Conservation (phyloP, 2,113 vertebrate species). For the Chloropsis cyanopogon region DNA sequence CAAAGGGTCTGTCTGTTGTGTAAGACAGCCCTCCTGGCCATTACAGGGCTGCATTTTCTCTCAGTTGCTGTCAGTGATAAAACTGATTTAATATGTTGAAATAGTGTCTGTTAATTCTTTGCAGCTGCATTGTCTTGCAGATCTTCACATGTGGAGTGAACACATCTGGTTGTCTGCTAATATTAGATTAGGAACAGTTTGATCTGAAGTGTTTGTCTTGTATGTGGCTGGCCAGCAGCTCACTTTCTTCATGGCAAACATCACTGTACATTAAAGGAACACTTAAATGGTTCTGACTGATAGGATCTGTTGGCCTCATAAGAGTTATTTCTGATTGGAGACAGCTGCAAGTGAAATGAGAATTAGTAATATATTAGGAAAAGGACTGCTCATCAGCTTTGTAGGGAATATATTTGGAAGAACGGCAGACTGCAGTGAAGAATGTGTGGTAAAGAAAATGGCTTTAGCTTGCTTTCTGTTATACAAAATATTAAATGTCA, state of each 20-base stretch:
- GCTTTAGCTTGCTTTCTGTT: neutral
- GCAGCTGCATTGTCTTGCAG: neutral
- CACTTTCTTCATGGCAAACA: neutral
- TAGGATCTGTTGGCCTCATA: neutral
- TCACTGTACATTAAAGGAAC: neutral
- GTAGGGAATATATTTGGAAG: neutral
- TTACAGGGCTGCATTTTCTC: neutral
- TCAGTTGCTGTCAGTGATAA: neutral
- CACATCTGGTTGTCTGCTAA: neutral
- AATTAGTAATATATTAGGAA: neutral
- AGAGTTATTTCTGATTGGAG: neutral
- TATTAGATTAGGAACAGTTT: neutral
- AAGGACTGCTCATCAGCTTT: neutral
- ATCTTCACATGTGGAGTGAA: neutral
- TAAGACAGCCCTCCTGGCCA: neutral
- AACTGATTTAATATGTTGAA: neutral
- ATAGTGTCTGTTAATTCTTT: neutral
- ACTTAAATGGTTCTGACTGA: neutral
- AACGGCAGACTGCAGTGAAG: neutral
- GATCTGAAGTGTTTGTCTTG: neutral
- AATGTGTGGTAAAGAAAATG: neutral
- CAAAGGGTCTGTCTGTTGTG: neutral
- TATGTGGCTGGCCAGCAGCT: neutral
- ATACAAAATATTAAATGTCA: neutral
- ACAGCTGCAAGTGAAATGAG: neutral